Percentiles rank a stretch among this genome's conserved stretches.
phyloP scores from a whole-genome alignment of 2,797 vertebrate species.

The Sandelia bainsii region DNA sequence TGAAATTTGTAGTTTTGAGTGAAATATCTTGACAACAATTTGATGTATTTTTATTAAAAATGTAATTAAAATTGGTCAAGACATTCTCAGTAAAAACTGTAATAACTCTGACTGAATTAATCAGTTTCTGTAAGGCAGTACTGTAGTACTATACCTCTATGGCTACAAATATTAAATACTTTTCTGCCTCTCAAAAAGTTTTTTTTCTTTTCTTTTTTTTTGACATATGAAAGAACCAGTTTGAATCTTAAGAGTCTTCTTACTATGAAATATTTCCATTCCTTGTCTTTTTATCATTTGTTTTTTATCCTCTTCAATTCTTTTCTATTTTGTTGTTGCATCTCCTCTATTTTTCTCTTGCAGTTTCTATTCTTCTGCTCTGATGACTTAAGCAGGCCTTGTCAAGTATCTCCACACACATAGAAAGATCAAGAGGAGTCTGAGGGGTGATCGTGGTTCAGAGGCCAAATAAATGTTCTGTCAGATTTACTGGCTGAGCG shows the following conservation, averaged over 20 bases:
- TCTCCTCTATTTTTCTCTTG: constrained; percentile 37
- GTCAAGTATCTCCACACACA: constrained; percentile 63
- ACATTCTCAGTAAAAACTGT: too few relatives aligned
- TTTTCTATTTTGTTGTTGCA: not conserved
- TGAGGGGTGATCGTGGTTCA: constrained; percentile 82
- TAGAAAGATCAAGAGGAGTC: constrained; percentile 41
- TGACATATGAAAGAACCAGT: too few relatives aligned
- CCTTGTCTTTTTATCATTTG: not conserved
- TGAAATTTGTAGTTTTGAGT: too few relatives aligned
- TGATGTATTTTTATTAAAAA: not conserved
- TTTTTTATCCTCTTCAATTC: constrained; percentile 7
- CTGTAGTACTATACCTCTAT: too few relatives aligned
- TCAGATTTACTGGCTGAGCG: constrained; percentile 87
- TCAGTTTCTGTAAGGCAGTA: too few relatives aligned
- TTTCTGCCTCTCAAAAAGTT: too few relatives aligned
- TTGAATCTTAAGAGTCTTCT: too few relatives aligned
- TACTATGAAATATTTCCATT: not conserved
- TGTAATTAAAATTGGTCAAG: too few relatives aligned
- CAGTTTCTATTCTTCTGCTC: constrained; percentile 38
- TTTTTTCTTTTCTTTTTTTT: too few relatives aligned
- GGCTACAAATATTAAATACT: too few relatives aligned
- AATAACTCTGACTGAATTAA: too few relatives aligned
- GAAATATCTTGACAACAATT: too few relatives aligned
- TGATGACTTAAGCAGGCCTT: constrained; percentile 86
- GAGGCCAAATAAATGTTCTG: constrained; percentile 91